phyloP scores from a whole-genome alignment of 2,888 invertebrate species.

The Cheilosia pagana region DNA sequence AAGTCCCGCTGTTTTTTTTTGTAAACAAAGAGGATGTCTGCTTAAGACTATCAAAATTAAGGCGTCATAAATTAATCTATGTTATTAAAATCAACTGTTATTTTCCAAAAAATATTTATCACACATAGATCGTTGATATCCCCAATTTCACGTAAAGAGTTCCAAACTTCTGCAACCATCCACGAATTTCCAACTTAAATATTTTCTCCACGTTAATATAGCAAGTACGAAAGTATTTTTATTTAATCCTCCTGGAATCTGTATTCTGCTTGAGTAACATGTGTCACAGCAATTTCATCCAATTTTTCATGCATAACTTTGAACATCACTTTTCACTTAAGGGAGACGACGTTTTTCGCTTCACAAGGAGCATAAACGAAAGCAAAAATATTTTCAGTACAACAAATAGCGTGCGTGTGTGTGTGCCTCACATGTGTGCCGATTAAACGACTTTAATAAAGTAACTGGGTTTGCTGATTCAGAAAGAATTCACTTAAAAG shows the following conservation, averaged over 20 bases:
- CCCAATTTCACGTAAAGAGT: no score
- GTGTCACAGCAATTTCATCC: constrained; percentile 39
- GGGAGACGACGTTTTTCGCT: neutral
- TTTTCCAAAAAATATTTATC: no score
- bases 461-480: neutral
- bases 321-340: constrained; percentile 51
- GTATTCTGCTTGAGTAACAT: constrained; percentile 37
- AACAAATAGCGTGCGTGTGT: neutral
- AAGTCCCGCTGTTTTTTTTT: no score
- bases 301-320: constrained; percentile 44
- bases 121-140: no score
- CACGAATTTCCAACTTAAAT: neutral
- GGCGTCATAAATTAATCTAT: no score
- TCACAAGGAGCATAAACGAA: neutral
- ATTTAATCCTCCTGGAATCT: neutral
- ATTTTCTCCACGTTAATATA: neutral
- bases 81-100: no score
- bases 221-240: constrained; percentile 3
- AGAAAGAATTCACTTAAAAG: no score
- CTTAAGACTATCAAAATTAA: no score
- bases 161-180: neutral
- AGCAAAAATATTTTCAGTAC: constrained; percentile 4
- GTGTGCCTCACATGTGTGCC: neutral
- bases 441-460: constrained; percentile 18
- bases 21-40: no score